A percentile compares a stretch with the other conserved stretches of the same genome.
phyloP scores from a whole-genome alignment of 2,888 invertebrate species.

The Andrena bucephala region DNA sequence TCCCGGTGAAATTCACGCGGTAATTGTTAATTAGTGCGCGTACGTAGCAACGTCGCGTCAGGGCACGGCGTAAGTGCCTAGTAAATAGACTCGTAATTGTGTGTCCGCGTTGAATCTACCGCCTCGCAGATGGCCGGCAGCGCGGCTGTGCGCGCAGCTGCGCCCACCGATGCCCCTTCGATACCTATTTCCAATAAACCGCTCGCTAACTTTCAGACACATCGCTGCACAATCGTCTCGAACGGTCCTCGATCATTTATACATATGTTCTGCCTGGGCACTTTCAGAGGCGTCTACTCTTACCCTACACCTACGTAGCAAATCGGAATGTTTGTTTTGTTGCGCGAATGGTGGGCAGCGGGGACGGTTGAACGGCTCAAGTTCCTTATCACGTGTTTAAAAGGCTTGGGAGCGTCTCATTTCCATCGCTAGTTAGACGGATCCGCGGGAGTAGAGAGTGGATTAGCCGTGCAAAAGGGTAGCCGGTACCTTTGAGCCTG shows the following conservation, averaged over 20 bases:
- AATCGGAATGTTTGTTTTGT: too few relatives aligned
- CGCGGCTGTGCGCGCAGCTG: background rate
- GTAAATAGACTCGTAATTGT: slow-evolving; percentile 74
- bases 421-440: slow-evolving; percentile 19
- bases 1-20: slow-evolving; percentile 15
- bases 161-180: background rate
- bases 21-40: slow-evolving; percentile 46
- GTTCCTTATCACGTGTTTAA: background rate
- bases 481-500: slow-evolving; percentile 67
- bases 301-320: too few relatives aligned
- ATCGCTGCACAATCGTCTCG: background rate
- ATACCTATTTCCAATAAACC: background rate
- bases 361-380: background rate
- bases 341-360: too few relatives aligned
- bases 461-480: slow-evolving; percentile 38
- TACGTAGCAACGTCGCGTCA: background rate
- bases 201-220: background rate
- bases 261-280: fast-evolving
- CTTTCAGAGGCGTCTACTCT: background rate
- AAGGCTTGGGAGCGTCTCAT: slow-evolving; percentile 8
- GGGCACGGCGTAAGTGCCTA: background rate
- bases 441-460: slow-evolving; percentile 14
- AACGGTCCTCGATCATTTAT: background rate
- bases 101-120: slow-evolving; percentile 60
- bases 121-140: slow-evolving; percentile 2